These are phyloP conservation scores for Sebastes iracundus DNA, from an alignment of 2,797 vertebrate genomes.

Conservation along the genomic window DNA sequence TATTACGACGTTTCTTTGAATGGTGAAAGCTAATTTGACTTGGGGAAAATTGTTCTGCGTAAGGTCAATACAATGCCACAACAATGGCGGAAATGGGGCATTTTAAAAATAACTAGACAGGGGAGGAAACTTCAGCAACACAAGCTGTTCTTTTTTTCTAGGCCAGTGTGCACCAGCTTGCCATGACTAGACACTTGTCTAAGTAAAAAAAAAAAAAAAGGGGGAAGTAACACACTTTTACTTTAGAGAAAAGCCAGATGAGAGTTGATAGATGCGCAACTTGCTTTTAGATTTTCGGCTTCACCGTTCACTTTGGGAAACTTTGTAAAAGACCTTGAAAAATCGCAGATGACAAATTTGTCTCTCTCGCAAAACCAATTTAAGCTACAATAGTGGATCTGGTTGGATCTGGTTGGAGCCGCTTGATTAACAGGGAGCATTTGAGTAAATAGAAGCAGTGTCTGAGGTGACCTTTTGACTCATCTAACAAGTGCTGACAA, in stretches of 20 bases:
- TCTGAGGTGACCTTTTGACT: slow-evolving; percentile 17
- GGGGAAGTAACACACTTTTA: slow-evolving; percentile 76
- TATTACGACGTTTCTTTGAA: slow-evolving; percentile 83
- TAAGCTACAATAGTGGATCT: background rate
- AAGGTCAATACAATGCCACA: slow-evolving; percentile 89
- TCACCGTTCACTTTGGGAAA: slow-evolving; percentile 48
- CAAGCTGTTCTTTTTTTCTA: slow-evolving; percentile 85
- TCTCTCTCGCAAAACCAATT: slow-evolving; percentile 36
- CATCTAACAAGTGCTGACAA: slow-evolving; percentile 8
- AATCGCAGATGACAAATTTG: slow-evolving; percentile 44
- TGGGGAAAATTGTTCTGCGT: slow-evolving; percentile 84
- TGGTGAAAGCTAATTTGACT: slow-evolving; percentile 88
- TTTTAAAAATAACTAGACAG: slow-evolving; percentile 87
- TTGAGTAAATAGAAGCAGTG: background rate
- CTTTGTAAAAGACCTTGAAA: slow-evolving; percentile 65
- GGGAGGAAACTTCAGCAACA: slow-evolving; percentile 83
- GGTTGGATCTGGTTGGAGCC: background rate
- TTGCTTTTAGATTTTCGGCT: slow-evolving; percentile 60
- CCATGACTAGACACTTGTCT: slow-evolving; percentile 82
- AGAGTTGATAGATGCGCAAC: slow-evolving; percentile 71
- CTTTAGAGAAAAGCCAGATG: slow-evolving; percentile 71
- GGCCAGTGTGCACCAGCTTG: slow-evolving; percentile 80
- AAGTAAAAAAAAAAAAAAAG: slow-evolving; percentile 42
- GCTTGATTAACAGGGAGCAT: background rate
- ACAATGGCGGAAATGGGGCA: slow-evolving; percentile 88